Base-by-base conservation (phyloP, 2,113 vertebrate genomes). In the Pica pica region DNA sequence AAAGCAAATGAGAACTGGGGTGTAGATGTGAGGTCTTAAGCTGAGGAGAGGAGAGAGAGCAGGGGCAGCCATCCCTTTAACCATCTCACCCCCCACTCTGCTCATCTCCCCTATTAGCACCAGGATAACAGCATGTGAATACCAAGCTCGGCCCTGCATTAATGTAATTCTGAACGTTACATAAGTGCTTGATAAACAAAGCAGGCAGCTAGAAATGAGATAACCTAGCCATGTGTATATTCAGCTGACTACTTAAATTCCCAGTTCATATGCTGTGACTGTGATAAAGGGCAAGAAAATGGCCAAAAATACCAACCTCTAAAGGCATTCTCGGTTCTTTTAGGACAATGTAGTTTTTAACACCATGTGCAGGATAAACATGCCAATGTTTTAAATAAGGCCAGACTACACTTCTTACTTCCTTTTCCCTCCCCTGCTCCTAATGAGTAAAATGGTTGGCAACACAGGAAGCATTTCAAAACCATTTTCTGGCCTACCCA, bases 141-240 rank as follows among this genome's bases (percentile, higher is more conserved):
- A 69, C 53, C 76, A 69, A 86, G 82, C 90, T 70, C 0, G 12
- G 68, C 37, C 55, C 79, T 86, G 75, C 94, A 75, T 79, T 90
- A 70, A 82, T 89, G 20, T 39, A 91, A 93, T 92, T 89, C 2
- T 14, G 70, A 82, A 60, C 0, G 2, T 92, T 93, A 92, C 89
- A 68, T 89, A 95, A 97, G 87, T 92, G 90, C 85, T 94, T 60
- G 92, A 94, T 92, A 96, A 96, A 96, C 93, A 94, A 91, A 92
- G 90, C 88, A 90, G 92, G 90, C 92, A 94, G 85, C 85, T 93
- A 77, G 56, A 83, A 90, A 83, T 67, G 83, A 96, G 93, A 96
- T 90, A 96, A 94, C 68, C 46, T 83, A 47, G 76, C 92, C 83
- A 49, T 86, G 90, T 81, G 85, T 86, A 88, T 86, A 52, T 94